Evolutionary conservation across 2,888 invertebrate species (phyloP).

Genomic region (Melanotus villosus): DNA sequence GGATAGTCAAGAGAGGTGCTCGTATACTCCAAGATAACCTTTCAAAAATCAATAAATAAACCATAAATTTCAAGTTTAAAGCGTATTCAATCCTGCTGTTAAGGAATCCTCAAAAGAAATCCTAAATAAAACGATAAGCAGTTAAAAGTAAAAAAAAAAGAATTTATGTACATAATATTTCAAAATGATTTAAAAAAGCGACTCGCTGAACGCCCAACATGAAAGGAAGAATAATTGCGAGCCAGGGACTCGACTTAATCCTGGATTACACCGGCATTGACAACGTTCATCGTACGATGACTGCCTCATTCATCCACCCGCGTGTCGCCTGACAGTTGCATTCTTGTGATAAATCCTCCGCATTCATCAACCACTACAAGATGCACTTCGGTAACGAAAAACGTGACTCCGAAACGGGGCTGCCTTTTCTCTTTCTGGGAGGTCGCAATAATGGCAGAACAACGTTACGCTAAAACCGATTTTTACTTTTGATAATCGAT

Average conservation of each 20-base stretch:
- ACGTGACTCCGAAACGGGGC: slow-evolving; percentile 49
- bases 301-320: slow-evolving; percentile 46
- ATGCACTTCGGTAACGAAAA: slow-evolving; percentile 49
- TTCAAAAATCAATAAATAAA: no score
- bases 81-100: no score
- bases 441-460: slow-evolving; percentile 24
- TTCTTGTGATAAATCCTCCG: slow-evolving; percentile 53
- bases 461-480: neutral
- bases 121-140: no score
- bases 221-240: slow-evolving; percentile 44
- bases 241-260: slow-evolving; percentile 48
- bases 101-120: no score
- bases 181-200: slow-evolving; percentile 26
- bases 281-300: slow-evolving; percentile 47
- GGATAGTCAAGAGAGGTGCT: no score
- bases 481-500: neutral
- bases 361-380: slow-evolving; percentile 50
- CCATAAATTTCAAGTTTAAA: no score
- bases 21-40: no score
- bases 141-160: no score
- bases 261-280: slow-evolving; percentile 53
- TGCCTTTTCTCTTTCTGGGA: slow-evolving; percentile 40
- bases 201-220: slow-evolving; percentile 18
- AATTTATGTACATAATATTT: slow-evolving; percentile 23
- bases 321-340: slow-evolving; percentile 53